phyloP scores from a whole-genome alignment of 2,113 vertebrate species.

The Lophura nycthemera region DNA sequence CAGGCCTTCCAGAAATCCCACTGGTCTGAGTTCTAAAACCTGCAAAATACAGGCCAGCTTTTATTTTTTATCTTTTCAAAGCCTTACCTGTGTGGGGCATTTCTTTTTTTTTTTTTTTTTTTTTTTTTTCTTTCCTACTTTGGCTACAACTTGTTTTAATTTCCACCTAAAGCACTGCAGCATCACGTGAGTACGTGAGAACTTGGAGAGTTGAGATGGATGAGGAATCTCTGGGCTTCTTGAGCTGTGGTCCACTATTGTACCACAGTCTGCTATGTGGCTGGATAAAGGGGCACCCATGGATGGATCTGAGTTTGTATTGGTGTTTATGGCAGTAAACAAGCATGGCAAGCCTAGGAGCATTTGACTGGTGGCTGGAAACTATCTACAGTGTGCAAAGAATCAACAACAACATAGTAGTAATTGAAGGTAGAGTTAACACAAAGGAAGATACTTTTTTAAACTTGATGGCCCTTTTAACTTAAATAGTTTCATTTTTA shows the following conservation, averaged over 20 bases:
- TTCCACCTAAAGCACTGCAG: conserved; percentile 1
- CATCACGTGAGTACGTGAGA: not conserved
- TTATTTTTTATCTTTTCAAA: conserved; percentile 12
- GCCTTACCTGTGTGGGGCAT: not conserved
- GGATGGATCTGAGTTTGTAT: not conserved
- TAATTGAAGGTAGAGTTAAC: not conserved
- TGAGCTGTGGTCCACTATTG: not conserved
- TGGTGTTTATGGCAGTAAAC: not conserved
- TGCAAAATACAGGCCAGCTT: not conserved
- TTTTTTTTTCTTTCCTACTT: not conserved
- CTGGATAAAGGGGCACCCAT: not conserved
- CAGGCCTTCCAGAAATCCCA: conserved; percentile 8
- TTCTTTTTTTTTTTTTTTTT: not conserved
- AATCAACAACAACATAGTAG: not conserved
- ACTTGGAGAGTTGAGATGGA: not conserved
- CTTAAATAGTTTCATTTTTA: not conserved
- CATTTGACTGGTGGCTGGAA: rapidly evolving
- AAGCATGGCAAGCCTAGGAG: not conserved
- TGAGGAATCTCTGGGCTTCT: not conserved
- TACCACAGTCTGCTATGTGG: not conserved
- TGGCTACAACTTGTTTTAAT: not conserved
- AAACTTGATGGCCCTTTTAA: not conserved
- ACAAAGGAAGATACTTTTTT: not conserved
- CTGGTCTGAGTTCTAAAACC: not conserved
- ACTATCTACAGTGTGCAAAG: not conserved